Evolutionary conservation across 2,888 invertebrate genomes (phyloP), one percentile per base, ranked within the genome.

Genomic region (Drosophila buzzatii): DNA sequence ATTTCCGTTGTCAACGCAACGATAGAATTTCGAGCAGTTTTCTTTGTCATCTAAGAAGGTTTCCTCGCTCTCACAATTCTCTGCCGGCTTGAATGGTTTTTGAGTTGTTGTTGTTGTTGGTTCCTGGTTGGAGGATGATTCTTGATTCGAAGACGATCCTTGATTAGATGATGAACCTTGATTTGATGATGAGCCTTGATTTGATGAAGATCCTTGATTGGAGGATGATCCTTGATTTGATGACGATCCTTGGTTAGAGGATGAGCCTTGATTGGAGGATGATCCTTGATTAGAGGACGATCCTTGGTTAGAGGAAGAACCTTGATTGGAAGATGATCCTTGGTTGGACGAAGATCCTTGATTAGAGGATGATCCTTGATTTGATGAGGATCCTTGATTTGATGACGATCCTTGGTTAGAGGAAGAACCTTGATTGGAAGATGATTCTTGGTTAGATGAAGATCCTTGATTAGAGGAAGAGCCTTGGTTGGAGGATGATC

Each of bases 1-100:
- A 42, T 92, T 90, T 2, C 93, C 93, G 57, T 93, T 91, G 67
- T 93, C 90, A 0, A 94, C 92, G 79, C 95, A 95, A 55, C 95
- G 93, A 74, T 94, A 94, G 89, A 95, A 95, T 81, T 95, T 95
- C 39, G 92, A 93, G 72, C 95, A 95, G 76, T 95, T 93, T 42
- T 91, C 78, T 2, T 90, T 83, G 82, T 94, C 93, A 0, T 91
- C 90, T 18, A 94, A 76, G 79, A 93, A 94, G 20, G 82, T 90
- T 52, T 93, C 94, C 70, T 94, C 94, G 27, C 79, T 79, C 27
- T 79, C 86, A 60, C 94, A 94, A 52, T 89, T 69, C 5, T 81
- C 81, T n/a, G 90, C 83, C 12, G 90, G 91, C 4, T 67, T 82
- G 6, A 83, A 83, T 1, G 90, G 91, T 41, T 87, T 91, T 35